Percentiles rank a stretch among this genome's conserved stretches.
Conservation (phyloP, 1,140 invertebrate genomes). For the Drosophila sechellia region DNA sequence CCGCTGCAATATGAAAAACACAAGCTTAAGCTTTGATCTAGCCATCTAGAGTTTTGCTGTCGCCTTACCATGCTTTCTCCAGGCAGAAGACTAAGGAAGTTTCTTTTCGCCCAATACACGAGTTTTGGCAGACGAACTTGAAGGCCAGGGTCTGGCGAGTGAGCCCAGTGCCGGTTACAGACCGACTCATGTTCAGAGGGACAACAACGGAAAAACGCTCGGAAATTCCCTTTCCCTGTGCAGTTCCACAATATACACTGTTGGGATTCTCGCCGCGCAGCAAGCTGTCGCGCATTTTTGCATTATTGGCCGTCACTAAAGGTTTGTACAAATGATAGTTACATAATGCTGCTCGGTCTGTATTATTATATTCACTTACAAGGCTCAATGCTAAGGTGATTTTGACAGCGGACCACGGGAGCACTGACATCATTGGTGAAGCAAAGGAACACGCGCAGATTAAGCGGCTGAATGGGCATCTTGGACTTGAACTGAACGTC, state of each 20-base stretch:
- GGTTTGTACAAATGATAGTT: neutral
- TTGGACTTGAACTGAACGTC: slow-evolving; percentile 67
- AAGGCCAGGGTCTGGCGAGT: slow-evolving; percentile 73
- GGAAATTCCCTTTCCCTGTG: slow-evolving; percentile 72
- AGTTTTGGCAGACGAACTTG: slow-evolving; percentile 77
- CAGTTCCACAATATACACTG: slow-evolving; percentile 59
- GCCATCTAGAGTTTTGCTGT: neutral
- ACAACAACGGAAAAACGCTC: slow-evolving; percentile 75
- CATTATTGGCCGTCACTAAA: slow-evolving; percentile 38
- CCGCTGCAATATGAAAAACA: slow-evolving; percentile 45
- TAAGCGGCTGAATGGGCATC: slow-evolving; percentile 69
- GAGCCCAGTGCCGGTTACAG: slow-evolving; percentile 35
- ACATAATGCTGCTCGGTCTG: neutral
- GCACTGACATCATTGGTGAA: slow-evolving; percentile 75
- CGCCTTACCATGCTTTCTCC: slow-evolving; percentile 60
- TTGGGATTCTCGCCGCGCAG: slow-evolving; percentile 75
- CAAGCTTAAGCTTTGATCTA: neutral
- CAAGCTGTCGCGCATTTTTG: slow-evolving; percentile 51
- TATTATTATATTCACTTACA: slow-evolving; percentile 18
- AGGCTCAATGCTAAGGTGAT: slow-evolving; percentile 75
- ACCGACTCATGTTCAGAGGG: slow-evolving; percentile 61
- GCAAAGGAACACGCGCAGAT: slow-evolving; percentile 66
- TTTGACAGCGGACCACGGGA: slow-evolving; percentile 76
- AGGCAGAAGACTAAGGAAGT: slow-evolving; percentile 71
- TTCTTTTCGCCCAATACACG: slow-evolving; percentile 77